These are phyloP conservation scores for Popillia japonica DNA, from an alignment of 1,140 invertebrate genomes.

Conservation along the genomic window DNA sequence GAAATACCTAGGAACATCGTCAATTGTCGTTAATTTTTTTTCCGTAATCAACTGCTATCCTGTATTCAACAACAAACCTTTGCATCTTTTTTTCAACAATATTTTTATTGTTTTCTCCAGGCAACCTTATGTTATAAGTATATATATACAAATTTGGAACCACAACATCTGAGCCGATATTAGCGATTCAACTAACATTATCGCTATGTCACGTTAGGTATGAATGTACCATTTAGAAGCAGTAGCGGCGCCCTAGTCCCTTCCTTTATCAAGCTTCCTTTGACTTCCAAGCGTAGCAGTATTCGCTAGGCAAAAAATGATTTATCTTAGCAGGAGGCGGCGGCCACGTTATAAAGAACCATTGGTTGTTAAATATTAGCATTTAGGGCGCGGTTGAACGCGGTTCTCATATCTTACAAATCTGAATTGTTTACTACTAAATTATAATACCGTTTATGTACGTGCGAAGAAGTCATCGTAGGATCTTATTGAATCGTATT, in stretches of 20 bases:
- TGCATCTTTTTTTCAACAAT: too few species aligned
- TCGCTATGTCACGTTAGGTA: constrained; percentile 23
- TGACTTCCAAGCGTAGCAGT: background rate
- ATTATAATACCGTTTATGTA: background rate
- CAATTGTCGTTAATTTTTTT: too few species aligned
- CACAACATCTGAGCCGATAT: background rate
- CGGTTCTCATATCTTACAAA: background rate
- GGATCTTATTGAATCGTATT: too few species aligned
- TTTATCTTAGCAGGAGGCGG: constrained; percentile 11
- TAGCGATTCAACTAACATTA: constrained; percentile 1
- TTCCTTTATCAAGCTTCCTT: constrained; percentile 16
- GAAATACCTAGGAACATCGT: too few species aligned
- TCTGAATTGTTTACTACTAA: background rate
- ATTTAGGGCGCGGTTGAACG: background rate
- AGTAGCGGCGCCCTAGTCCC: background rate
- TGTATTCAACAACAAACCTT: too few species aligned
- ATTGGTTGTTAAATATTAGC: background rate
- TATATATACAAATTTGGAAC: constrained; percentile 19
- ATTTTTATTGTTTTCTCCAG: too few species aligned
- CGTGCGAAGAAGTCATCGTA: too few species aligned
- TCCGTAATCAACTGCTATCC: too few species aligned
- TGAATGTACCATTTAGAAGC: constrained; percentile 21
- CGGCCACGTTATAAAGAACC: background rate
- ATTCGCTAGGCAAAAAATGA: constrained; percentile 11
- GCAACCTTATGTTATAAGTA: too few species aligned